Evolutionary conservation across 1,140 invertebrate species (phyloP).

Genomic region (Bradysia coprophila): DNA sequence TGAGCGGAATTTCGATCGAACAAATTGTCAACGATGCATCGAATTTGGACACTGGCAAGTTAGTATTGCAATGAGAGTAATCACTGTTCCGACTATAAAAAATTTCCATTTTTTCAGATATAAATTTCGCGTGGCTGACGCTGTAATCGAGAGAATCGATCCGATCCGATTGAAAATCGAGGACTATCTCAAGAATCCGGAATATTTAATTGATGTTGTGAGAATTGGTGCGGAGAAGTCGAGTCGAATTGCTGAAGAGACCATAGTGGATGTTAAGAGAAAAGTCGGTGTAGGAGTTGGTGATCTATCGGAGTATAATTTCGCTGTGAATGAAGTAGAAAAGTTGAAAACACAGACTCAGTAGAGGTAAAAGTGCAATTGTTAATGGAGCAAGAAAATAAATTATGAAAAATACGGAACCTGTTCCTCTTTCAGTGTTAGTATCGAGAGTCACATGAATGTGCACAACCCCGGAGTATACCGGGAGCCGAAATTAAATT

Average conservation of each 20-base stretch:
- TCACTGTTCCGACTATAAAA: background rate
- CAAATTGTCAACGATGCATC: conserved; percentile 49
- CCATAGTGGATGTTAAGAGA: conserved; percentile 44
- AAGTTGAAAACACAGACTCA: no score
- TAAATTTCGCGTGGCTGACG: conserved; percentile 57
- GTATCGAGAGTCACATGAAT: no score
- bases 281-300: conserved; percentile 43
- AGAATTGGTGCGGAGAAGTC: conserved; percentile 51
- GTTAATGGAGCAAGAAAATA: no score
- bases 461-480: no score
- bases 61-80: conserved; percentile 10
- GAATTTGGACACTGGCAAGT: conserved; percentile 52
- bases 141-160: conserved; percentile 45
- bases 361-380: no score
- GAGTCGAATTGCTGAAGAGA: conserved; percentile 39
- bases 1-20: conserved; percentile 45
- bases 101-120: conserved; percentile 31
- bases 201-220: conserved; percentile 48
- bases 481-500: no score
- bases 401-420: no score
- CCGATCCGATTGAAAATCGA: conserved; percentile 50
- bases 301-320: no score
- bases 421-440: no score
- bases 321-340: no score
- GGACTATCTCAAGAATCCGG: conserved; percentile 34